A percentile compares a stretch with the other conserved stretches of the same genome.
These are phyloP conservation scores for Gonioctena quinquepunctata DNA, from an alignment of 1,140 invertebrate genomes.

Conservation along the genomic window DNA sequence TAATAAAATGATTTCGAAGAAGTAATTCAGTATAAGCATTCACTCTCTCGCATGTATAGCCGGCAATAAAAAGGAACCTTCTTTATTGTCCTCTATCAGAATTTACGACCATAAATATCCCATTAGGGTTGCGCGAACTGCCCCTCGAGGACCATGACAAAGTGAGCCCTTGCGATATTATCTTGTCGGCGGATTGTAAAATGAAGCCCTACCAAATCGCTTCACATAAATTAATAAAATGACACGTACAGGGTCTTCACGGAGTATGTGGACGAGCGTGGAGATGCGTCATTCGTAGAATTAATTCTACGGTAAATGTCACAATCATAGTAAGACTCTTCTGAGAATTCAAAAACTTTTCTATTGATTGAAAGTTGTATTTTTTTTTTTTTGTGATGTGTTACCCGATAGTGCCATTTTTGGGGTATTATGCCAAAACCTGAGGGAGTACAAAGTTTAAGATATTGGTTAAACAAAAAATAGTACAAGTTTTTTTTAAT, in stretches of 20 bases:
- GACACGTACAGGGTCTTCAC: not conserved
- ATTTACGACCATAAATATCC: constrained; percentile 20
- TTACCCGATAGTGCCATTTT: too few species aligned
- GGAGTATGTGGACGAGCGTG: not conserved
- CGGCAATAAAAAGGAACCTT: constrained; percentile 9
- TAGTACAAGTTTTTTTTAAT: too few species aligned
- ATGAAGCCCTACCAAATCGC: not conserved
- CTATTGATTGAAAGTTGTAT: too few species aligned
- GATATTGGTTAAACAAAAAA: too few species aligned
- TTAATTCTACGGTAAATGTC: too few species aligned
- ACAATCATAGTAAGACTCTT: too few species aligned
- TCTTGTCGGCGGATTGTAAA: constrained; percentile 15
- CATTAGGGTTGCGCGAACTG: constrained; percentile 13
- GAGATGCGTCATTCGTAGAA: too few species aligned
- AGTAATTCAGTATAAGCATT: not conserved
- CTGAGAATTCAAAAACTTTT: too few species aligned
- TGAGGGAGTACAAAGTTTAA: too few species aligned
- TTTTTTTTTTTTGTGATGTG: too few species aligned
- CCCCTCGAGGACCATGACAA: constrained; percentile 14
- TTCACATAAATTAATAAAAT: not conserved
- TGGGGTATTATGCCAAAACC: too few species aligned
- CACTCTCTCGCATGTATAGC: not conserved
- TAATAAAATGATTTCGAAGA: not conserved
- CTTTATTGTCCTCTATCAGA: constrained; percentile 7
- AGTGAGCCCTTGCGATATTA: constrained; percentile 13